A percentile compares a stretch with the other conserved stretches of the same genome.
Conservation (phyloP, 1,140 invertebrate species). For the Bombus cullumanus region DNA sequence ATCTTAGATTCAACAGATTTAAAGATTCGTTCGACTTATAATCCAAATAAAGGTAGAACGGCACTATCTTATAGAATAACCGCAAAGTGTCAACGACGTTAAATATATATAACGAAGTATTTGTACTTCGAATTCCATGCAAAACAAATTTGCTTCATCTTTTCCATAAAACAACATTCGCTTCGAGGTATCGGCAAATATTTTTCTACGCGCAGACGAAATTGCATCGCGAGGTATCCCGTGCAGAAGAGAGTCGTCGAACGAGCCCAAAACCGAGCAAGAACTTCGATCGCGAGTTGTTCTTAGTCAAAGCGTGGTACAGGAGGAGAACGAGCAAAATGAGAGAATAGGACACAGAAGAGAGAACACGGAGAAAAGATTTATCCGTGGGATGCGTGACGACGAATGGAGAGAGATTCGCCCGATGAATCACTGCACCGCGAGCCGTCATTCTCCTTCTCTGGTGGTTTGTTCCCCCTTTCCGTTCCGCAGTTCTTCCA, state of each 20-base stretch:
- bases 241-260: too few species aligned
- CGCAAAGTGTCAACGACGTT: too few species aligned
- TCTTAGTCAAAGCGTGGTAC: background rate
- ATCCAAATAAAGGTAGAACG: background rate
- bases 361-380: conserved; percentile 16
- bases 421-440: conserved; percentile 46
- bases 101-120: too few species aligned
- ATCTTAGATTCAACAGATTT: background rate
- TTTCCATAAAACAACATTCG: too few species aligned
- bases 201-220: background rate
- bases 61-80: too few species aligned
- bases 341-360: background rate
- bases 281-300: background rate
- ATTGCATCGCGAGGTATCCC: background rate
- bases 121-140: too few species aligned
- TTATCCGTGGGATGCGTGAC: conserved; percentile 47
- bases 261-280: background rate
- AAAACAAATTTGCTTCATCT: too few species aligned
- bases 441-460: background rate
- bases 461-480: background rate
- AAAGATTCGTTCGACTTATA: background rate
- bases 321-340: background rate
- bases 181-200: background rate
- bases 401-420: conserved; percentile 40
- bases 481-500: conserved; percentile 21